phyloP scores from a whole-genome alignment of 1,140 invertebrate species.

The Limonius californicus region DNA sequence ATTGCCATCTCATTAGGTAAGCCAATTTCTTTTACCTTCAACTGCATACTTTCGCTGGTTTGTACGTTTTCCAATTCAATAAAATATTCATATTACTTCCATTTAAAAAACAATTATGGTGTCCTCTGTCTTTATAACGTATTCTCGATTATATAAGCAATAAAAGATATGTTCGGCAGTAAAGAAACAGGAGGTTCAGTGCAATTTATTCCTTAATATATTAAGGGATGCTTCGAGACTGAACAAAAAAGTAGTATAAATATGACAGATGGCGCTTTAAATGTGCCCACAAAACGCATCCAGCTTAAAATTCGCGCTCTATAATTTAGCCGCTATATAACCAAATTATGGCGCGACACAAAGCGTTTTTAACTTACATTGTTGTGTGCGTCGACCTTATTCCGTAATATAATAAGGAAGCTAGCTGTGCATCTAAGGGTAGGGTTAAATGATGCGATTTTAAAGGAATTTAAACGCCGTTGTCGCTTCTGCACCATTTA shows the following conservation, averaged over 20 bases:
- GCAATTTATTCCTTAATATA: no score
- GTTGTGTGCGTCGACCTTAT: not conserved
- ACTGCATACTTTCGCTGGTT: no score
- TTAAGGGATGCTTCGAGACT: no score
- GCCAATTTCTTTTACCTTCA: no score
- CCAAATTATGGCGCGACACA: not conserved
- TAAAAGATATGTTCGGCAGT: no score
- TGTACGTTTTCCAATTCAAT: no score
- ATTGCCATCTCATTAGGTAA: no score
- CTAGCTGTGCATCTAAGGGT: not conserved
- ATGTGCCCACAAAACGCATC: not conserved
- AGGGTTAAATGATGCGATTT: slow-evolving; percentile 12
- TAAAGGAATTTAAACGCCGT: slow-evolving; percentile 12
- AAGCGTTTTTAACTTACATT: slow-evolving; percentile 8
- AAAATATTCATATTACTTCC: no score
- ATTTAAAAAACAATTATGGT: no score
- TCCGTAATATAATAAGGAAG: not conserved
- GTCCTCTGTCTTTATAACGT: no score
- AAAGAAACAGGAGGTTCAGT: no score
- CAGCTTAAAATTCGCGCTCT: slow-evolving; percentile 1
- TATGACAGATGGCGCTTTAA: slow-evolving; percentile 6
- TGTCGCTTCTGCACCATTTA: slow-evolving; percentile 8
- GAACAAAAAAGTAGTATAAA: slow-evolving; percentile 5
- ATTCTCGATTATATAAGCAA: no score
- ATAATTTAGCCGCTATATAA: slow-evolving; percentile 5